phyloP scores from a whole-genome alignment of 1,140 invertebrate genomes.

The Aethina tumida region DNA sequence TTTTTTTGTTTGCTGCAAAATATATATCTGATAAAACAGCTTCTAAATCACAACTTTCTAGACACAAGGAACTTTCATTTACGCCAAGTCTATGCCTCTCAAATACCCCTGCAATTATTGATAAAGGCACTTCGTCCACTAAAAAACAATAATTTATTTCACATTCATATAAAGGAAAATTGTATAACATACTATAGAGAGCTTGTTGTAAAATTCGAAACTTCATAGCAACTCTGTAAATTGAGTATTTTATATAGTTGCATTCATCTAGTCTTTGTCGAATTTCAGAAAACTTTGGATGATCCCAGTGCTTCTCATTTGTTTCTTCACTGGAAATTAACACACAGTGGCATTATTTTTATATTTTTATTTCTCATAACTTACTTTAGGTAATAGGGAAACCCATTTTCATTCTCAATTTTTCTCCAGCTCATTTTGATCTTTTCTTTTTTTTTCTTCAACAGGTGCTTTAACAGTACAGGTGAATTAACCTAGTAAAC shows the following conservation, averaged over 20 bases:
- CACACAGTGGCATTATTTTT: constrained; percentile 2
- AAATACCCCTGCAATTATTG: constrained; percentile 45
- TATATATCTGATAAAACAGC: constrained; percentile 53
- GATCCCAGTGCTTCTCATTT: constrained; percentile 41
- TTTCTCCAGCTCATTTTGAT: too few relatives aligned
- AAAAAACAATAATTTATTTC: constrained; percentile 28
- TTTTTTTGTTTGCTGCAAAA: constrained; percentile 50
- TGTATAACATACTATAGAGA: constrained; percentile 44
- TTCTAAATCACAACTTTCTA: constrained; percentile 49
- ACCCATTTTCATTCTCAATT: constrained; percentile 45
- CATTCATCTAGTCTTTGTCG: constrained; percentile 49
- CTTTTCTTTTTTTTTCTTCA: too few relatives aligned
- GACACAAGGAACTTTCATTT: constrained; percentile 44
- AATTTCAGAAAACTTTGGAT: constrained; percentile 43
- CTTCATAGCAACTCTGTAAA: constrained; percentile 76
- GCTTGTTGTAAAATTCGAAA: constrained; percentile 58
- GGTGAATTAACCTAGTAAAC: too few relatives aligned
- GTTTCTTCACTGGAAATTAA: constrained; percentile 35
- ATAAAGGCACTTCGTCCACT: constrained; percentile 50
- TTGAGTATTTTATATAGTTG: constrained; percentile 67
- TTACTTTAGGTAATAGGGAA: constrained; percentile 47
- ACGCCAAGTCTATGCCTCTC: constrained; percentile 48
- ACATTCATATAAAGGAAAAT: constrained; percentile 4
- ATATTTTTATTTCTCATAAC: constrained; percentile 9
- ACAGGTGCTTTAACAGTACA: too few relatives aligned